phyloP scores from a whole-genome alignment of 2,888 invertebrate species.

The Oscheius sp. region DNA sequence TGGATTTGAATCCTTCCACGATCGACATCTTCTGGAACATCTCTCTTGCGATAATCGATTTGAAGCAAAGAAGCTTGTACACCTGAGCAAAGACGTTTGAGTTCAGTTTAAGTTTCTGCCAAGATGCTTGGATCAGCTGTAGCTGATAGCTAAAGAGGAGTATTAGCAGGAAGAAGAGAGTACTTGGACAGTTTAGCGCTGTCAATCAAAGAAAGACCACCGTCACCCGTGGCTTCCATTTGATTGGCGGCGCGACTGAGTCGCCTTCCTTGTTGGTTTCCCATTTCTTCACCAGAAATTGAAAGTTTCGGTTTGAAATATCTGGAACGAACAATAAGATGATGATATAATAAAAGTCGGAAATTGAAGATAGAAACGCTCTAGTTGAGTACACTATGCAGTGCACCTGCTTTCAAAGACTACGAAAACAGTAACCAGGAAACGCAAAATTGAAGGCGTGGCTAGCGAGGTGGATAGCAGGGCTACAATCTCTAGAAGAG shows the following conservation, averaged over 20 bases:
- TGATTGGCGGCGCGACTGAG: constrained; percentile 30
- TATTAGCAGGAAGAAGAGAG: background rate
- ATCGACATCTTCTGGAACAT: constrained; percentile 69
- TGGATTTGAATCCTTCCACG: constrained; percentile 62
- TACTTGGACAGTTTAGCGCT: constrained; percentile 22
- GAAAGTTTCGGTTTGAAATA: constrained; percentile 30
- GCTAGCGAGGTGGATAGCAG: background rate
- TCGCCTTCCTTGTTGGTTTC: constrained; percentile 29
- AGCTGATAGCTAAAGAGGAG: constrained; percentile 61
- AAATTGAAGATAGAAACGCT: too few relatives aligned
- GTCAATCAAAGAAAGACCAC: constrained; percentile 22
- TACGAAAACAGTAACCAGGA: too few relatives aligned
- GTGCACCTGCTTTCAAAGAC: too few relatives aligned
- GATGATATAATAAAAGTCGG: too few relatives aligned
- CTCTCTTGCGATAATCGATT: constrained; percentile 52
- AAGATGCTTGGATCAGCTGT: constrained; percentile 60
- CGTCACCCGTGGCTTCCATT: constrained; percentile 29
- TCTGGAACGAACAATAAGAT: background rate
- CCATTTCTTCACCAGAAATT: constrained; percentile 29
- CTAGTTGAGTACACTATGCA: too few relatives aligned
- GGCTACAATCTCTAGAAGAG: background rate
- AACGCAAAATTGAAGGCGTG: too few relatives aligned
- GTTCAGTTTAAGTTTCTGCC: constrained; percentile 60
- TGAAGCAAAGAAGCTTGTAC: constrained; percentile 56
- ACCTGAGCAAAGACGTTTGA: constrained; percentile 53